Percentiles rank a stretch among this genome's conserved stretches.
phyloP scores from a whole-genome alignment of 2,797 vertebrate genomes.

The Acanthurus tractus region DNA sequence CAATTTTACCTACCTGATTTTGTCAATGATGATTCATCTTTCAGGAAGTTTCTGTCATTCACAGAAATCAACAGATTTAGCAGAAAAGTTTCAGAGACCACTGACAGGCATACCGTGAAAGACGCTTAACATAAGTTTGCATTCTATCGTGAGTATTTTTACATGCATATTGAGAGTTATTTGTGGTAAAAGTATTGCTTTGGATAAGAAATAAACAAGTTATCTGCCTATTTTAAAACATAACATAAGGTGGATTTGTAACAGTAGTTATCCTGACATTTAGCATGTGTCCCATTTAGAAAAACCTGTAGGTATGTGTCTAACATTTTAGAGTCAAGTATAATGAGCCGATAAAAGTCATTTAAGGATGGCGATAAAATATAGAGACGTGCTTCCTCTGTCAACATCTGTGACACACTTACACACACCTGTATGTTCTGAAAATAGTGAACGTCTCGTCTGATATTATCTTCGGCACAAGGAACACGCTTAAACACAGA shows the following conservation, averaged over 20 bases:
- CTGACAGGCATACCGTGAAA: not conserved
- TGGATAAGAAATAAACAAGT: not conserved
- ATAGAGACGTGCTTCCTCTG: constrained; percentile 54
- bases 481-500: not conserved
- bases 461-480: constrained; percentile 50
- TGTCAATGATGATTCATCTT: constrained; percentile 6
- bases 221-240: not conserved
- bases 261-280: not conserved
- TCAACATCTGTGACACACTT: constrained; percentile 77
- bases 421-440: constrained; percentile 64
- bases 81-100: constrained; percentile 1
- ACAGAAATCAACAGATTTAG: not conserved
- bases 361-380: constrained; percentile 44
- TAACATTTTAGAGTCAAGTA: not conserved
- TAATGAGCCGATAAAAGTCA: constrained; percentile 18
- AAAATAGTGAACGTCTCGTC: constrained; percentile 41
- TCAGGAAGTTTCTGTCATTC: not conserved
- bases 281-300: constrained; percentile 35
- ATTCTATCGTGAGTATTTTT: not conserved
- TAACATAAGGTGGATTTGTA: not conserved
- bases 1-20: not conserved
- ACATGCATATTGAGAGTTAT: not conserved
- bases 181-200: too few relatives aligned
- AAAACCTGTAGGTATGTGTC: not conserved
- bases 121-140: not conserved